These are phyloP conservation scores for Zaprionus vittiger DNA, from an alignment of 1,140 invertebrate genomes.

Conservation along the genomic window DNA sequence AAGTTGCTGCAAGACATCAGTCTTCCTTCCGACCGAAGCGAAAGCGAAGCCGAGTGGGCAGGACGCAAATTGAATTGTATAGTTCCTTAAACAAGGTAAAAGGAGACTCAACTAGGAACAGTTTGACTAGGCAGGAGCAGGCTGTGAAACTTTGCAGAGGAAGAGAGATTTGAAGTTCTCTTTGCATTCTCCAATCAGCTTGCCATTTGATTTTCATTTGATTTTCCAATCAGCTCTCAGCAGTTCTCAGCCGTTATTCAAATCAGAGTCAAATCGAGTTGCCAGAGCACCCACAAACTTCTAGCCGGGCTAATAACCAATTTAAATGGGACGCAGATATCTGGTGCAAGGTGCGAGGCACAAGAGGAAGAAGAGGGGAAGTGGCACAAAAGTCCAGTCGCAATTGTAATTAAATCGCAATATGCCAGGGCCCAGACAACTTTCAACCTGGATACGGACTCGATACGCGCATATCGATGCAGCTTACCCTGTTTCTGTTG, in stretches of 20 bases:
- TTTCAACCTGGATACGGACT: constrained; percentile 34
- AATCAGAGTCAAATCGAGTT: constrained; percentile 24
- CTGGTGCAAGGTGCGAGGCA: constrained; percentile 6
- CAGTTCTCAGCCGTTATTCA: constrained; percentile 24
- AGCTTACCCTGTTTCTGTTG: neutral
- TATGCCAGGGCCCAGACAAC: constrained; percentile 45
- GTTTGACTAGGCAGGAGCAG: neutral
- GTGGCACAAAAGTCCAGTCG: constrained; percentile 28
- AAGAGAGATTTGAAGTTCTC: neutral
- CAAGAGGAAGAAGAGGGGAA: neutral
- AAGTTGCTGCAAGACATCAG: constrained; percentile 19
- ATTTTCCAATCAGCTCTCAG: constrained; percentile 1
- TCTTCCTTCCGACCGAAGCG: constrained; percentile 10
- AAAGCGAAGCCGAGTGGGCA: neutral
- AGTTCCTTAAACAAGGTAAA: neutral
- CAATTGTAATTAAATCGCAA: constrained; percentile 82
- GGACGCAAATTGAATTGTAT: constrained; percentile 29
- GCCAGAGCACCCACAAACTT: constrained; percentile 39
- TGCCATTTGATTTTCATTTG: neutral
- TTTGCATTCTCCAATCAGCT: neutral
- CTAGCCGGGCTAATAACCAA: constrained; percentile 64
- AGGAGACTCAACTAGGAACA: too few relatives aligned
- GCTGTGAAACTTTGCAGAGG: neutral
- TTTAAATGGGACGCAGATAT: constrained; percentile 64
- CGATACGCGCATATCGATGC: constrained; percentile 1